phyloP scores from a whole-genome alignment of 2,113 vertebrate genomes.

The Furnarius figulus region DNA sequence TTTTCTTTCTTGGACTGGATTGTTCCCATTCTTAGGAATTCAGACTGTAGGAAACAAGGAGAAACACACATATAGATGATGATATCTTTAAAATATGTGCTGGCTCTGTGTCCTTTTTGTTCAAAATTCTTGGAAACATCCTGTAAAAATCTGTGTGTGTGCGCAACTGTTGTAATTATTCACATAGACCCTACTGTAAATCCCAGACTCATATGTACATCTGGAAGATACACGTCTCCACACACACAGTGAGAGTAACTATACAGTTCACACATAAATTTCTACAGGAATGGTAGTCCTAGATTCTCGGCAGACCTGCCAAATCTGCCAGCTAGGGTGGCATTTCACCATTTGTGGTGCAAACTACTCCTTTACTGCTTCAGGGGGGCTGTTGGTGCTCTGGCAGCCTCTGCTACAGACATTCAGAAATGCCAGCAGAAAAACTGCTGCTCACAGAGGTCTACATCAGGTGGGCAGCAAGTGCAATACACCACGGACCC shows the following conservation, averaged over 20 bases:
- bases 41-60: not conserved
- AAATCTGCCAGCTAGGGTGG: not conserved
- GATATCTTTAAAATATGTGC: slow-evolving; percentile 9
- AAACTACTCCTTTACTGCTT: not conserved
- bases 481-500: not conserved
- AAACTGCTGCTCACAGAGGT: not conserved
- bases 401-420: not conserved
- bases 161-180: not conserved
- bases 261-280: not conserved
- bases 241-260: not conserved
- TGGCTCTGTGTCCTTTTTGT: not conserved
- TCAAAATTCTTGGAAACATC: slow-evolving; percentile 28
- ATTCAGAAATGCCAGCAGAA: not conserved
- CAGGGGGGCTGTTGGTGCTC: accelerated
- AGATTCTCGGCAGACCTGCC: not conserved
- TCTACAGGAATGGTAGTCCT: not conserved
- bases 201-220: not conserved
- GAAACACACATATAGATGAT: not conserved
- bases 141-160: not conserved
- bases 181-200: not conserved
- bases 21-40: slow-evolving; percentile 2
- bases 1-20: not conserved
- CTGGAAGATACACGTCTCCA: not conserved
- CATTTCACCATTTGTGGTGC: not conserved
- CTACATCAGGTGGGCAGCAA: not conserved